Evolutionary conservation across 2,113 vertebrate species (phyloP), one percentile per base, ranked within the genome.

Genomic region (Anolis sagrei): DNA sequence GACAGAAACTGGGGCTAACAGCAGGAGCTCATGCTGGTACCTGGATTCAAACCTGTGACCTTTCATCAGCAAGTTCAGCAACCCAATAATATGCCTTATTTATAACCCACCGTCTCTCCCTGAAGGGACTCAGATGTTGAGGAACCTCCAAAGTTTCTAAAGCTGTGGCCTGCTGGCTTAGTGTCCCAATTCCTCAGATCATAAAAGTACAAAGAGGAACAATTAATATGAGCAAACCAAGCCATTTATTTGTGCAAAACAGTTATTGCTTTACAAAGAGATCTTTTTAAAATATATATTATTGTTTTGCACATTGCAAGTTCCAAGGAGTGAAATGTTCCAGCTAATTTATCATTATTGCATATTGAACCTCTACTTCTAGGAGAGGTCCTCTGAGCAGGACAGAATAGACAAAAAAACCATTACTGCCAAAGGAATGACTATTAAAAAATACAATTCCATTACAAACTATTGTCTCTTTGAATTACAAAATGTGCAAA

Each of bases 401-500:
- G 64, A 32, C 39, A 74, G 49, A 34, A 64, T 1, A 49, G 49
- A 2, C 87, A 75, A 83, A 80, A 48, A n/a, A 82, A 88, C 76
- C 82, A 86, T 23, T 87, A 87, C 78, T 86, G 89, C 89, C 86
- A 81, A 86, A 58, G 69, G 36, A 36, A 54, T 62, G 84, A 89
- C 88, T 91, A 84, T 85, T 64, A n/a, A 76, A n/a, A 29, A 68
- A 75, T 68, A 89, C 66, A 88, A 58, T 86, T 90, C 91, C 83
- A 82, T 90, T 91, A 93, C 92, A 93, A 93, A 84, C 79, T 77
- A 34, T 86, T 79, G 87, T 75, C 74, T 79, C 85, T 88, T 90
- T 91, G 39, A 93, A 88, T 94, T 90, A 94, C 92, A 93, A 91
- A 91, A 66, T 88, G 93, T 82, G 92, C 91, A 89, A 91, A 66